Base-by-base conservation (phyloP, 2,113 vertebrate species). In the Antechinus flavipes region DNA sequence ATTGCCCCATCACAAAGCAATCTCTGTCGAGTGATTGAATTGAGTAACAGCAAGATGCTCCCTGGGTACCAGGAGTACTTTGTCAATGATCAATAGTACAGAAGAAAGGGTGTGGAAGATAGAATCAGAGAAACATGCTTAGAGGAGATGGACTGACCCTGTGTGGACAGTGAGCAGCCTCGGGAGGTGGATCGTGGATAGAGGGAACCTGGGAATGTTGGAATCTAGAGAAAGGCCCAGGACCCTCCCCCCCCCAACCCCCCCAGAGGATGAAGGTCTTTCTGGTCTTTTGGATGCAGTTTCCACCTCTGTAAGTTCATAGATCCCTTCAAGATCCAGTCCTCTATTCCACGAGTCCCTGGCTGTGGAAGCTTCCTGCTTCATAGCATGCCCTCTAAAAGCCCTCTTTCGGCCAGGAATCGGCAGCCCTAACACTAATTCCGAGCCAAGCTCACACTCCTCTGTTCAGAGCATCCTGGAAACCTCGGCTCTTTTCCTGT, bases 231-330 rank as follows among this genome's bases (percentile, higher is more conserved):
- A 12, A 68, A 68, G 61, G 61, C 30, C 61, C 61, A 1, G 50
- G 50, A 9, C 1, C 50, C 1, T 9, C 50, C 50, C 50, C 0
- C 9, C 9, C 50, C 50, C 49, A 0, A 0, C 14, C 23, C 14
- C 68, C 35, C 68, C 35, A 22, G 35, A 22, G 1, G 35, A 42
- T 22, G 14, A 16, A 22, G 68, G 35, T 76, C 30, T 76, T 19
- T 19, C 27, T 68, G 30, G 58, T 35, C 30, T 12, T 3, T 68
- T 76, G 35, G 68, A 76, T 6, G 35, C 14, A 76, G 68, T 76
- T n/a, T 22, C 68, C 4, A 19, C 68, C 35, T 76, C 61, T 76
- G 16, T n/a, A 35, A 76, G 30, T 68, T 6, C 30, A 14, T 42
- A 76, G 68, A n/a, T 42, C 35, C 16, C 42, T 42, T n/a, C 16